Conservation (phyloP, 2,113 vertebrate genomes). For the Neodontobutis hainanensis region DNA sequence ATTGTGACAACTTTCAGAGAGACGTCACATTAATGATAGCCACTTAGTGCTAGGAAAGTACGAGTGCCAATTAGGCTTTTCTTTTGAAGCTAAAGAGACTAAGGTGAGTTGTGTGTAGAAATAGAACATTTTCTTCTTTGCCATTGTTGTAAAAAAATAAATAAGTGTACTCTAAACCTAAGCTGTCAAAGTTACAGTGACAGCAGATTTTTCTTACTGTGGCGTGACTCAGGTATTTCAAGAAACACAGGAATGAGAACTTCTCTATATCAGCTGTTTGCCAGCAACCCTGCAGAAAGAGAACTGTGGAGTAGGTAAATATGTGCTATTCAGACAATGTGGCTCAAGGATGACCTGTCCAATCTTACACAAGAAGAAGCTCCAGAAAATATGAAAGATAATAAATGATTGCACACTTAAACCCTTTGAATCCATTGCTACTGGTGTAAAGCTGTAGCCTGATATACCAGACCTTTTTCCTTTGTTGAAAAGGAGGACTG, state of each 20-base stretch:
- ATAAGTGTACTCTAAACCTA: background rate
- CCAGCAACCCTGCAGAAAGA: conserved; percentile 3
- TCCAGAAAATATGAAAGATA: too few relatives aligned
- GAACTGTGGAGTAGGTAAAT: background rate
- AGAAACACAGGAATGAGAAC: background rate
- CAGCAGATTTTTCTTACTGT: background rate
- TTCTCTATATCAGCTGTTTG: background rate
- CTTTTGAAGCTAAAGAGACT: background rate
- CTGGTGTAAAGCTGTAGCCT: too few relatives aligned
- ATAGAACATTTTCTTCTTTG: background rate
- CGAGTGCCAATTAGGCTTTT: conserved; percentile 3
- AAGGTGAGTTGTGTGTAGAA: background rate
- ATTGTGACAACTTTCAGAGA: conserved; percentile 23
- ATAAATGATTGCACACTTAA: too few relatives aligned
- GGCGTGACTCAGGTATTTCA: conserved; percentile 3
- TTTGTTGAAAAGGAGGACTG: too few relatives aligned
- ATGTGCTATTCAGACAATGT: conserved; percentile 3
- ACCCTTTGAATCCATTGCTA: too few relatives aligned
- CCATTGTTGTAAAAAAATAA: background rate
- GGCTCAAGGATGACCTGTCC: background rate
- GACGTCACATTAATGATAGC: conserved; percentile 20
- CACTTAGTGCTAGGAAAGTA: conserved; percentile 7
- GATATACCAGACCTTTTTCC: too few relatives aligned
- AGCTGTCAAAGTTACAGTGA: conserved; percentile 7
- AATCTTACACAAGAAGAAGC: too few relatives aligned